Percentiles rank a stretch among this genome's conserved stretches.
phyloP scores from a whole-genome alignment of 1,140 invertebrate species.

The Pomacea maculata region DNA sequence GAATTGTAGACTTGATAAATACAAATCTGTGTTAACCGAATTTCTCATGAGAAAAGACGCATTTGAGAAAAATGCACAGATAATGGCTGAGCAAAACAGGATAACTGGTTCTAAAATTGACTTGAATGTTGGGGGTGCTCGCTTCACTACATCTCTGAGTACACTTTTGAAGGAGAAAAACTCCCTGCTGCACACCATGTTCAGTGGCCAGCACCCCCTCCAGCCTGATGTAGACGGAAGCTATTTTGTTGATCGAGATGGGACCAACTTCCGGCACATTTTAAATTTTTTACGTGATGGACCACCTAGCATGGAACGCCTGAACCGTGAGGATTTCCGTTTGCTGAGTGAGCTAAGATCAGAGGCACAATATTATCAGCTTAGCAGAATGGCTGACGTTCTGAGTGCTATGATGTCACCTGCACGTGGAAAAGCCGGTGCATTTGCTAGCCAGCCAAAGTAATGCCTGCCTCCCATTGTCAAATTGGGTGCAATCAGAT shows the following conservation, averaged over 20 bases:
- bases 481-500: no score
- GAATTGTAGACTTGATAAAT: slow-evolving; percentile 23
- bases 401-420: slow-evolving; percentile 21
- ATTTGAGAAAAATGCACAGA: slow-evolving; percentile 30
- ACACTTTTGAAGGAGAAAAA: slow-evolving; percentile 45
- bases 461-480: no score
- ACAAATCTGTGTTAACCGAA: slow-evolving; percentile 28
- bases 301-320: slow-evolving; percentile 12
- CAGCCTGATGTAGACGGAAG: slow-evolving; percentile 30
- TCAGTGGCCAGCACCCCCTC: slow-evolving; percentile 44
- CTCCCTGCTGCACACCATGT: slow-evolving; percentile 49
- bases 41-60: slow-evolving; percentile 29
- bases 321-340: slow-evolving; percentile 18
- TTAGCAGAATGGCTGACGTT: slow-evolving; percentile 18
- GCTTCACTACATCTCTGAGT: slow-evolving; percentile 43
- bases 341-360: slow-evolving; percentile 28
- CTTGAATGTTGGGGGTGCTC: slow-evolving; percentile 48
- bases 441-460: neutral
- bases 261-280: slow-evolving; percentile 48
- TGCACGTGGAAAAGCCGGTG: neutral
- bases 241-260: slow-evolving; percentile 47
- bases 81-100: slow-evolving; percentile 31
- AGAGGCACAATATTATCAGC: slow-evolving; percentile 35
- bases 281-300: slow-evolving; percentile 44
- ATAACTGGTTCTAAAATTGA: slow-evolving; percentile 29